Evolutionary conservation across 2,797 vertebrate species (phyloP), one percentile per base, ranked within the genome.

Genomic region (Eulemur albifrons): DNA sequence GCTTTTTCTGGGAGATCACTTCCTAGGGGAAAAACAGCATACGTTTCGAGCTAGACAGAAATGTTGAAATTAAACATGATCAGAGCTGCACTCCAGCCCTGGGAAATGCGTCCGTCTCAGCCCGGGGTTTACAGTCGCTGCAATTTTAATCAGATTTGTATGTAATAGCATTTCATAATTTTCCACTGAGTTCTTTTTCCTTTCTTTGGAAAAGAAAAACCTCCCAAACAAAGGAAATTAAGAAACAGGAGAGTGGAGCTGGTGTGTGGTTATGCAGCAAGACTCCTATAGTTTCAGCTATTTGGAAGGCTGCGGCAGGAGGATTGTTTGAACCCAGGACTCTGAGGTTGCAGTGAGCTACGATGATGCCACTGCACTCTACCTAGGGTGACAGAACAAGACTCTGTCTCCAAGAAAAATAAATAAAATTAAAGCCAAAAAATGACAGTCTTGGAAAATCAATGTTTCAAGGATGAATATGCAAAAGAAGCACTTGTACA

Each of bases 81-180:
- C 87, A 77, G 59, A 84, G 30, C 30, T n/a, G 20, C 48, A 50
- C 2, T 63, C 38, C 90, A 93, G 81, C 59, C 88, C 67, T 45
- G 54, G 50, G 90, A 80, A 95, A 84, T 45, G 81, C 69, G 67
- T 85, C 70, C 1, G 0, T 85, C 67, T 92, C 84, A 61, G 65
- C 50, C 65, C 21, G 30, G 38, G 21, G 50, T 91, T 97, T 93
- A 96, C 11, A 69, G 85, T 93, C 32, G 35, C 92, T 94, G 43
- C 54, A 35, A 91, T 95, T 97, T 96, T 94, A 93, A 93, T 95
- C 72, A 96, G 79, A 94, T 90, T 95, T 96, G 72, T 61, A 50
- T 79, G 57, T 94, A 97, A 92, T 86, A 83, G 70, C 63, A 89
- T 95, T 96, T 97, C 86, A 97, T 95, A 94, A 97, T 93, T 97